Conservation (phyloP, 2,888 invertebrate species). For the Schizotus pectinicornis region DNA sequence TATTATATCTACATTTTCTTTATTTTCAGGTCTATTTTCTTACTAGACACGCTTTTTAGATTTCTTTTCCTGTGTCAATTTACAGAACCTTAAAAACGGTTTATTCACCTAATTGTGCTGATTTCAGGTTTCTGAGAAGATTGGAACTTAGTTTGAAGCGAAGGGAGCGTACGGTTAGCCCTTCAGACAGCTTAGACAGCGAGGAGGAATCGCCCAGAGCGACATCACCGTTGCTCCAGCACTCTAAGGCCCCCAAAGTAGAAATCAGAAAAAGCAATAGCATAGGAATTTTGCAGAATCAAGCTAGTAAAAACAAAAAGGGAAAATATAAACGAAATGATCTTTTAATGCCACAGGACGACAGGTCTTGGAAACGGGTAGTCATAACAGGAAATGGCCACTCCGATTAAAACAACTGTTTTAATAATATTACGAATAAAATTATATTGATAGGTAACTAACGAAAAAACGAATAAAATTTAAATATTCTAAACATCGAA, state of each 20-base stretch:
- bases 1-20: too few relatives aligned
- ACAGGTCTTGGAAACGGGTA: constrained; percentile 48
- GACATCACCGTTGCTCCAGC: constrained; percentile 67
- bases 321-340: constrained; percentile 50
- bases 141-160: constrained; percentile 74
- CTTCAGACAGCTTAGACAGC: constrained; percentile 58
- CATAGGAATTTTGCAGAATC: constrained; percentile 51
- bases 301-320: constrained; percentile 39
- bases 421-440: neutral
- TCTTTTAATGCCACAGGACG: constrained; percentile 46
- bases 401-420: constrained; percentile 48
- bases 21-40: too few relatives aligned
- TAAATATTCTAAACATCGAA: constrained; percentile 51
- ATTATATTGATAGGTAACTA: constrained; percentile 15
- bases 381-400: constrained; percentile 52
- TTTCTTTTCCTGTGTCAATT: neutral
- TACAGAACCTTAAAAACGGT: too few relatives aligned
- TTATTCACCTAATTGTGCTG: neutral
- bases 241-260: constrained; percentile 49
- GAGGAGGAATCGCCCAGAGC: constrained; percentile 70
- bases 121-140: constrained; percentile 70
- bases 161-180: constrained; percentile 64
- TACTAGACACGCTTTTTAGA: neutral
- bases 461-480: constrained; percentile 16
- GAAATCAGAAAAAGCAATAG: constrained; percentile 58